Percentiles rank a stretch among this genome's conserved stretches.
phyloP scores from a whole-genome alignment of 2,888 invertebrate species.

The Gnatocerus cornutus region DNA sequence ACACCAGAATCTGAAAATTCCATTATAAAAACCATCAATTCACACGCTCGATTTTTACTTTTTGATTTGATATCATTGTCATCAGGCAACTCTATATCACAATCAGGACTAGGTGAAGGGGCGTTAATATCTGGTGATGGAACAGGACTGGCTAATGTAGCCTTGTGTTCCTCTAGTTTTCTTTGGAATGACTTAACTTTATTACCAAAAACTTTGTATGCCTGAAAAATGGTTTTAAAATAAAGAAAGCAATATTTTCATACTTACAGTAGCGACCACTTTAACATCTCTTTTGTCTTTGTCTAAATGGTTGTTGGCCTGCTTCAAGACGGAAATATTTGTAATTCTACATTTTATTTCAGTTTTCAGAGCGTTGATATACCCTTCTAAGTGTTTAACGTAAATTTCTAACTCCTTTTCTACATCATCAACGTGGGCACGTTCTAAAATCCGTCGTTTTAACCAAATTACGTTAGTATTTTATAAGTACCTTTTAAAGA shows the following conservation, averaged over 20 bases:
- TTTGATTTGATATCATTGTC: conserved; percentile 47
- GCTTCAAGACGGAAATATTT: conserved; percentile 84
- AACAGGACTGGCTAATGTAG: conserved; percentile 80
- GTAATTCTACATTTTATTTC: conserved; percentile 88
- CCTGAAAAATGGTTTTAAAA: conserved; percentile 74
- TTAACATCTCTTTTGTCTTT: conserved; percentile 95
- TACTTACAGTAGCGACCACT: conserved; percentile 93
- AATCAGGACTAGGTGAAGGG: conserved; percentile 87
- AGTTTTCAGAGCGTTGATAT: conserved; percentile 84
- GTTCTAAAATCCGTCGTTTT: conserved; percentile 81
- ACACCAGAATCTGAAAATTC: conserved; percentile 17
- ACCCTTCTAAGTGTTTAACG: conserved; percentile 84
- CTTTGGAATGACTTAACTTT: conserved; percentile 90
- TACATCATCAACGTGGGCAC: conserved; percentile 89
- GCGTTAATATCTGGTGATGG: conserved; percentile 81
- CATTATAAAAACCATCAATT: background rate
- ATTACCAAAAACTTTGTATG: conserved; percentile 94
- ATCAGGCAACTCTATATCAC: conserved; percentile 84
- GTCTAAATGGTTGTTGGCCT: conserved; percentile 90
- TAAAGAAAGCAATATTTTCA: background rate
- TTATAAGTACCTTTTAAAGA: conserved; percentile 82
- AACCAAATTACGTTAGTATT: too few relatives aligned
- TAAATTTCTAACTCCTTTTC: conserved; percentile 91
- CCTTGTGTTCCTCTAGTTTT: conserved; percentile 87
- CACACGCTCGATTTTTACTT: background rate